Evolutionary conservation across 2,888 invertebrate species (phyloP), one percentile per base, ranked within the genome.

Genomic region (Stenolophus ochropezus): DNA sequence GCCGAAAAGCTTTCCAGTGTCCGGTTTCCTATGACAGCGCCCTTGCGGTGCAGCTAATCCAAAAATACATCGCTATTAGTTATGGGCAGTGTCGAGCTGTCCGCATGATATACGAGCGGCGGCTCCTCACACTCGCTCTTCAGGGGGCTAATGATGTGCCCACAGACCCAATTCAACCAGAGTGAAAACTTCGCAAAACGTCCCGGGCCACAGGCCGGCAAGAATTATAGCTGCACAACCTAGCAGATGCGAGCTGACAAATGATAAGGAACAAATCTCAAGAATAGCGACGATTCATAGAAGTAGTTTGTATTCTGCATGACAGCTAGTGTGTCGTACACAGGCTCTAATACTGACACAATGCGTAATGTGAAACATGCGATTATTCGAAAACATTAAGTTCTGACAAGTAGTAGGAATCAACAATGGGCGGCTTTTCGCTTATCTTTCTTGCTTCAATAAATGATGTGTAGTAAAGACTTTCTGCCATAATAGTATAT

Each of bases 51-150:
- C 85, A 85, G 86, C 88, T 87, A 88, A 89, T 89, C 87, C 86
- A 86, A 87, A 87, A 88, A 88, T 88, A 88, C 88, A 89, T 88
- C 87, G 86, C 87, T 87, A 87, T 89, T 88, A 88, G 89, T 88
- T 88, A 88, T 88, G 88, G 88, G 87, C 87, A 88, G 85, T 85
- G 86, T 86, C 86, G 87, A 47, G n/a, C 81, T 75, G 81, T 81
- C 65, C 27, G 18, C 51, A 81, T 81, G 75, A 81, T 81, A 75
- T 81, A 81, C 11, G 74, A 80, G 25, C 56, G 27, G 25, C 58
- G 53, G 16, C 27, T 25, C 14, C 11, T 27, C 75, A 53, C 53
- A 53, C 14, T 16, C 23, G 14, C 74, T 53, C 75, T 27, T 53
- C 75, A 75, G 51, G 75, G 75, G 75, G 75, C 75, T 75, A 75